Base-by-base conservation (phyloP, 2,888 invertebrate species). In the Cheilosia vernalis region DNA sequence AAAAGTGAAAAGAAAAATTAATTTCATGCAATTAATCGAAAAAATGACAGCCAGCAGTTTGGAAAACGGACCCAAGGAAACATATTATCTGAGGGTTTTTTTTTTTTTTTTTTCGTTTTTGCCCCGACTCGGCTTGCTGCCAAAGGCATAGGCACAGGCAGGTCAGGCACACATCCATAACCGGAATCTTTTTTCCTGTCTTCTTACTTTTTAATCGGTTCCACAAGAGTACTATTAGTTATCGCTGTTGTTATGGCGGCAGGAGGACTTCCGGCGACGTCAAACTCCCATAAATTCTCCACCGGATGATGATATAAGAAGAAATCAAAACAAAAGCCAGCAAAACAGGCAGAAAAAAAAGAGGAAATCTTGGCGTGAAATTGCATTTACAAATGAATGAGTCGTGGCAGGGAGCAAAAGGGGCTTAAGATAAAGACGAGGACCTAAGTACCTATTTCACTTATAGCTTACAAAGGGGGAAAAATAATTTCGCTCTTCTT, bases 361-460 rank as follows among this genome's bases (percentile, higher is more conserved):
- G 89, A 90, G 89, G 66, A 87, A 87, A 87, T 78, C 74, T 90
- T 91, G 91, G 91, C 91, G 91, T 91, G 90, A 91, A 91, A 91
- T 91, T 90, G 91, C 90, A 90, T 87, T 87, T 87, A 83, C 84
- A 79, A 87, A 85, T 80, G 79, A 77, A 83, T 87, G 87, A 76
- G 72, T 74, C 70, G 82, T 58, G 67, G 77, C 73, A 53, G 60
- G 70, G 76, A 79, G 78, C 73, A 69, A 80, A 72, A 55, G 63
- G 70, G 60, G 47, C 69, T 64, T 58, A 64, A 85, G 87, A 86
- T 72, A 74, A 85, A 87, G 58, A 58, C 80, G 64, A 82, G 67
- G 78, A 80, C 87, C 84, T 77, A 86, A 88, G 87, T 87, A 88
- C 86, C 83, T 87, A 77, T 85, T 85, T 85, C 80, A 85, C 85